Percentiles rank a stretch among this genome's conserved stretches.
Evolutionary conservation across 2,888 invertebrate genomes (phyloP).

Genomic region (Nomada ruficornis): DNA sequence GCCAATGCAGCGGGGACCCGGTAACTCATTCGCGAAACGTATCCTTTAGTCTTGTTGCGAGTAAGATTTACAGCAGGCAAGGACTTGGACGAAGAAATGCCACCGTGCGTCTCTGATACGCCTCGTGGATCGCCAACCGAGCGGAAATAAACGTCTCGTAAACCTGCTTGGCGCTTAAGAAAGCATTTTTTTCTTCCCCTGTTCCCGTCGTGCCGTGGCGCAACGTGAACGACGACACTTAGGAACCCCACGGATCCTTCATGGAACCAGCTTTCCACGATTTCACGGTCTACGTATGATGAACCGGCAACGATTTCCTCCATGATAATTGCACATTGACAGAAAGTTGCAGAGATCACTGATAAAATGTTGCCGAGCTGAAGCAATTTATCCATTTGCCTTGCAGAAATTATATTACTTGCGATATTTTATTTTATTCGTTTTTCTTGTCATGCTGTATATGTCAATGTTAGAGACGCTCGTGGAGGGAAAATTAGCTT

Average conservation of each 20-base stretch:
- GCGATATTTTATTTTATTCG: too few species aligned
- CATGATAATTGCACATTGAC: slow-evolving; percentile 13
- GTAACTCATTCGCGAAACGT: slow-evolving; percentile 59
- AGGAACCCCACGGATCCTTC: slow-evolving; percentile 37
- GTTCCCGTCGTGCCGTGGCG: neutral
- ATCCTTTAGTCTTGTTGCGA: slow-evolving; percentile 61
- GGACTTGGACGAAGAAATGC: slow-evolving; percentile 62
- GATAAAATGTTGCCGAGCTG: too few species aligned
- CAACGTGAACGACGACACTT: slow-evolving; percentile 26
- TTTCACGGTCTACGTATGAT: slow-evolving; percentile 34
- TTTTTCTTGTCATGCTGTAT: too few species aligned
- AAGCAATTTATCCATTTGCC: slow-evolving; percentile 2
- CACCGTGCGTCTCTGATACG: slow-evolving; percentile 69
- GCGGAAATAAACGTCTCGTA: slow-evolving; percentile 75
- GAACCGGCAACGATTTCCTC: slow-evolving; percentile 26
- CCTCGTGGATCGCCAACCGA: slow-evolving; percentile 71
- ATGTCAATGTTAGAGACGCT: too few species aligned
- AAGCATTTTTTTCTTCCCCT: slow-evolving; percentile 39
- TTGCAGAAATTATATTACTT: neutral
- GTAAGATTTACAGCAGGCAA: slow-evolving; percentile 64
- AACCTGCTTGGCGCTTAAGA: slow-evolving; percentile 68
- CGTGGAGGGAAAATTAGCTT: too few species aligned
- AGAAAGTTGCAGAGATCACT: neutral
- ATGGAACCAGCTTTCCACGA: slow-evolving; percentile 55
- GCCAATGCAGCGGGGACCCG: slow-evolving; percentile 39